Base-by-base conservation (phyloP, 2,797 vertebrate species). In the Eurystomus glaucurus region DNA sequence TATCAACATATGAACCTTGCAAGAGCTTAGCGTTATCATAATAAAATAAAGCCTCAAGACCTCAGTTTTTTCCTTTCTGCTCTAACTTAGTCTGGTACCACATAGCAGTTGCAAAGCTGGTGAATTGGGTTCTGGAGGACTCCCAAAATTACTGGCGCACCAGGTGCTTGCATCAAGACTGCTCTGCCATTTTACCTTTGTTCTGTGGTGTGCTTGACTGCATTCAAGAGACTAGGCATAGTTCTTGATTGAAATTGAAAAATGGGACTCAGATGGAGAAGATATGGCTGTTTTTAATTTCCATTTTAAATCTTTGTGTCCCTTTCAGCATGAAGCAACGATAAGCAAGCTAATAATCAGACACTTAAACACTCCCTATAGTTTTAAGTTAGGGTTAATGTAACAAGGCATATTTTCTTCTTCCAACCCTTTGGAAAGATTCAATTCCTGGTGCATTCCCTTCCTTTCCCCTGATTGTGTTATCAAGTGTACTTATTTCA, bases 81-180 rank as follows among this genome's bases (percentile, higher is more conserved):
- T 84, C 8, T 64, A 10, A 16, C n/a, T 11, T 45, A 26, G 5
- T 15, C 28, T 69, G 45, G 28, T 37, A 18, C 17, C 3, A 4
- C 29, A 48, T 43, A 64, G 10, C 11, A 45, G 15, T 13, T n/a
- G 28, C 35, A 77, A 18, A 74, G 60, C 17, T 33, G 50, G 2
- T 45, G 45, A n/a, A 14, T 57, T 74, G 64, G 28, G 1, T 43
- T 90, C 48, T 5, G 58, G 31, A 9, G 20, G 7, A 1, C 26
- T 76, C 43, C 55, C 23, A 69, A 0, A 0, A 0, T 18, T 80
- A 29, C 23, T 31, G 58, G 18, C 45, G 17, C 3, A 3, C 25
- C 23, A 46, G 66, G 10, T 35, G 10, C 8, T 68, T 66, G 10
- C 19, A 31, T 14, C 43, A 31, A 11, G 23, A 5, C 9, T 74